Conservation (phyloP, 2,113 vertebrate species). For the Aspiorhynchus laticeps region DNA sequence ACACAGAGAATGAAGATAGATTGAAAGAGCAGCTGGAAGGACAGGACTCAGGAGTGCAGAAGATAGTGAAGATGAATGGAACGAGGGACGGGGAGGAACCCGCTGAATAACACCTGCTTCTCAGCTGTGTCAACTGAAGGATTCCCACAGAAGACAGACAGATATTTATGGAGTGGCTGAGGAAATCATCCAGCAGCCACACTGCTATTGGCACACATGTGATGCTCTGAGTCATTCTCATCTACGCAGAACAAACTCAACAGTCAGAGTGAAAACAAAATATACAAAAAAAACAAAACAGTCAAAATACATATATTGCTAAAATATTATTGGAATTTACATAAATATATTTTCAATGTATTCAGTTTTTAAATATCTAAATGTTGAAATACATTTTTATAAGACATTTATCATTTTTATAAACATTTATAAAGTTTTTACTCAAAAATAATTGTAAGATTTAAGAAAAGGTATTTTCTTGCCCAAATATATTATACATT, state of each 20-base stretch:
- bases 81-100: neutral
- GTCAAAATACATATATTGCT: neutral
- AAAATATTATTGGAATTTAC: neutral
- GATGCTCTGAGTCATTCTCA: neutral
- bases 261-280: neutral
- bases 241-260: neutral
- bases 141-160: conserved; percentile 45
- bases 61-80: neutral
- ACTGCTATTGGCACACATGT: conserved; percentile 12
- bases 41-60: neutral
- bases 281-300: neutral
- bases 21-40: neutral
- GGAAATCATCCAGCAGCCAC: conserved; percentile 10
- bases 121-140: conserved; percentile 53
- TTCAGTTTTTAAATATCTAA: neutral
- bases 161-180: conserved; percentile 35
- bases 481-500: neutral
- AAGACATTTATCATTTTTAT: neutral
- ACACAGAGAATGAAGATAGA: neutral
- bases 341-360: no score
- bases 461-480: neutral
- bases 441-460: neutral
- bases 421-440: neutral
- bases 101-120: conserved; percentile 42
- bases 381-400: neutral